Conservation (phyloP, 2,797 vertebrate genomes). For the Trematomus bernacchii region DNA sequence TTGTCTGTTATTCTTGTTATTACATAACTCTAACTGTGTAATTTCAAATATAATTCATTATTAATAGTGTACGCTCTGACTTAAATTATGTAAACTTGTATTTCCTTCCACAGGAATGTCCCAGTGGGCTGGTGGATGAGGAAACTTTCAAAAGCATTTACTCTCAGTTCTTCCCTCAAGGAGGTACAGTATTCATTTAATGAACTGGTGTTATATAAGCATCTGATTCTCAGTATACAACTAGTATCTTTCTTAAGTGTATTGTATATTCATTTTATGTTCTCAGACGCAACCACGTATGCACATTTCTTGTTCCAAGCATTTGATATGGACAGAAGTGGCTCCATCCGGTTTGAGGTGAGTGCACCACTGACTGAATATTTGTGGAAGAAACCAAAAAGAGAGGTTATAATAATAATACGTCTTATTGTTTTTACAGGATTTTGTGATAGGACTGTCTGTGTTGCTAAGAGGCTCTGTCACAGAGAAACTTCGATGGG, state of each 20-base stretch:
- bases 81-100: not conserved
- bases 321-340: constrained; percentile 91
- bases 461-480: constrained; percentile 92
- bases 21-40: not conserved
- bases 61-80: not conserved
- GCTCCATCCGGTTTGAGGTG: constrained; percentile 95
- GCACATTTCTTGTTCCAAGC: constrained; percentile 97
- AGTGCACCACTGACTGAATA: constrained; percentile 6
- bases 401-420: constrained; percentile 1
- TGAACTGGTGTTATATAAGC: not conserved
- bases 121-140: constrained; percentile 94
- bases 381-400: not conserved
- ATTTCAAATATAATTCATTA: not conserved
- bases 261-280: not conserved
- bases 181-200: constrained; percentile 82
- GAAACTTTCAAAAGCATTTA: constrained; percentile 96
- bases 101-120: constrained; percentile 89
- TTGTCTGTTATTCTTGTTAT: not conserved
- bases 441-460: constrained; percentile 94
- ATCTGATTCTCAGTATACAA: not conserved
- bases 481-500: constrained; percentile 95
- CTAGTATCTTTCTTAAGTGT: not conserved
- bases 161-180: constrained; percentile 96
- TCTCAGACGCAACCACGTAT: constrained; percentile 91
- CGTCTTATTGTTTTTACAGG: constrained; percentile 77